A percentile compares a stretch with the other conserved stretches of the same genome.
Evolutionary conservation across 1,140 invertebrate species (phyloP).

Genomic region (Melipona quadrifasciata): DNA sequence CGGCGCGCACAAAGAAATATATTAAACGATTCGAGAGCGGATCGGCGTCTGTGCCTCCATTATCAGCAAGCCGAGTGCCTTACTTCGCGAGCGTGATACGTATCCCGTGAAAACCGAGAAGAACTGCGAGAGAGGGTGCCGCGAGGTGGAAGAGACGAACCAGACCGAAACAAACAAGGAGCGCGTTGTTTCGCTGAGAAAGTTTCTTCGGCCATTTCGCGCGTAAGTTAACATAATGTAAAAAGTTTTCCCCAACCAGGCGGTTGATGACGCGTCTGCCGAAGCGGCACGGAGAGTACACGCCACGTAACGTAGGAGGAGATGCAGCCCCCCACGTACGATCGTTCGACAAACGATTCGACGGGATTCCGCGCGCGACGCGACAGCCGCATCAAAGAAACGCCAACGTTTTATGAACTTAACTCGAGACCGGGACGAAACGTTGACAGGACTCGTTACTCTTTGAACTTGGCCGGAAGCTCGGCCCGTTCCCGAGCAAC

Average conservation of each 20-base stretch:
- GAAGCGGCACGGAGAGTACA: background rate
- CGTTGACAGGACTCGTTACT: slow-evolving; percentile 55
- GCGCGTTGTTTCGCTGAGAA: slow-evolving; percentile 4
- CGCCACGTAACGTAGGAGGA: background rate
- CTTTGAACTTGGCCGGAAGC: slow-evolving; percentile 53
- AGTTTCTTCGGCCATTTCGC: slow-evolving; percentile 61
- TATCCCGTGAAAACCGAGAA: background rate
- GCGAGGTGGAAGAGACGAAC: background rate
- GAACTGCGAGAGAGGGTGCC: background rate
- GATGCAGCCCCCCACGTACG: slow-evolving; percentile 11
- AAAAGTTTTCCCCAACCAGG: slow-evolving; percentile 51
- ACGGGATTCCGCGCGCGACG: slow-evolving; percentile 33
- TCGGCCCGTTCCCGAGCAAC: slow-evolving; percentile 1
- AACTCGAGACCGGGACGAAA: slow-evolving; percentile 9
- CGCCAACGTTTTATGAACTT: slow-evolving; percentile 29
- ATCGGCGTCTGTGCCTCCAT: background rate
- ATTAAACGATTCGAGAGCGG: slow-evolving; percentile 9
- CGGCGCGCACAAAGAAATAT: background rate
- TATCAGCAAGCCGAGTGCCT: background rate
- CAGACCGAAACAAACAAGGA: slow-evolving; percentile 26
- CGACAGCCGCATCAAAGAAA: slow-evolving; percentile 31
- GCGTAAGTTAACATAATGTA: slow-evolving; percentile 66
- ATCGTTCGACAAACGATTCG: slow-evolving; percentile 15
- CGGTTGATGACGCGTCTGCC: slow-evolving; percentile 48
- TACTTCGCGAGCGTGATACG: background rate